Conservation (phyloP, 2,113 vertebrate species). For the Stigmatopora nigra region DNA sequence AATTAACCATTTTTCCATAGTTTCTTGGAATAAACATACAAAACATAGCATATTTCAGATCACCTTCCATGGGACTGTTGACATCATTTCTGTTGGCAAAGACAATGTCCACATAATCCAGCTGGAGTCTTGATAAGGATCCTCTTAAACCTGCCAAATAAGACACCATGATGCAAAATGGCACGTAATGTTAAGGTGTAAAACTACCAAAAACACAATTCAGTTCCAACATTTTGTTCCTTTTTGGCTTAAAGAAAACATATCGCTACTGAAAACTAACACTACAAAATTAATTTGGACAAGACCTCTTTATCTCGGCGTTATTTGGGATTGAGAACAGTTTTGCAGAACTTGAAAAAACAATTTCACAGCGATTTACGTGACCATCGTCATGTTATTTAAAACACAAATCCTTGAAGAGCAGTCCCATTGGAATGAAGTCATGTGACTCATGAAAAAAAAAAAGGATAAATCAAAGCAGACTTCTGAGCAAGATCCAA, state of each 20-base stretch:
- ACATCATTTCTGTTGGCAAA: conserved; percentile 84
- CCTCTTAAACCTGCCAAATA: conserved; percentile 76
- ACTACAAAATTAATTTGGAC: background rate
- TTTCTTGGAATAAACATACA: too few species aligned
- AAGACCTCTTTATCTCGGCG: background rate
- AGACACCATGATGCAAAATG: background rate
- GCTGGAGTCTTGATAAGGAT: conserved; percentile 81
- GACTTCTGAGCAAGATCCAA: background rate
- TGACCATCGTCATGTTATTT: background rate
- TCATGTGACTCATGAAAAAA: background rate
- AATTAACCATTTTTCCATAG: too few species aligned
- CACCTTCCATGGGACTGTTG: conserved; percentile 87
- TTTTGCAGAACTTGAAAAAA: background rate
- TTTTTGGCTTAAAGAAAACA: too few species aligned
- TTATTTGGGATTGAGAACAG: background rate
- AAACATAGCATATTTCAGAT: conserved; percentile 11
- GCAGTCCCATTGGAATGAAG: background rate
- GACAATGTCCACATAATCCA: conserved; percentile 85
- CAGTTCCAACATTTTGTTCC: too few species aligned
- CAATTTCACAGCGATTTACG: background rate
- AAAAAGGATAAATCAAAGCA: background rate
- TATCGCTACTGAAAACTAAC: background rate
- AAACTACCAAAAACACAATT: too few species aligned
- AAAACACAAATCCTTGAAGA: background rate
- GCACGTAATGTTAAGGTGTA: background rate